Evolutionary conservation across 1,140 invertebrate species (phyloP).

Genomic region (Musca domestica): DNA sequence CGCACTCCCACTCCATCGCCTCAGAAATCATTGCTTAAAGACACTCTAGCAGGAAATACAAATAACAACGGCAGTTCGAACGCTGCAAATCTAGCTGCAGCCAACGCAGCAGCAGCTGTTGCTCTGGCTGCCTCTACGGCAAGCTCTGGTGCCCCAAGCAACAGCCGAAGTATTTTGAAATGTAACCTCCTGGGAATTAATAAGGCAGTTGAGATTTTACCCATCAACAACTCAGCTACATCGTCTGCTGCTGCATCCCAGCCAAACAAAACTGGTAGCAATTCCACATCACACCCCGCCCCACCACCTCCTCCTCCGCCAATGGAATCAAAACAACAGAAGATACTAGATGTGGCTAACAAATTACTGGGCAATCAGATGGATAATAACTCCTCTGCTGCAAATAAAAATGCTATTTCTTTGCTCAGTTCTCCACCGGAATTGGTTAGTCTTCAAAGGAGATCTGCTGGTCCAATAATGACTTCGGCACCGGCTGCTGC

Average conservation of each 20-base stretch:
- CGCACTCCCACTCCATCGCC: constrained; percentile 7
- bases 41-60: not conserved
- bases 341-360: constrained; percentile 40
- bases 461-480: constrained; percentile 13
- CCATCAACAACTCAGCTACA: constrained; percentile 25
- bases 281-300: not conserved
- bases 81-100: constrained; percentile 11
- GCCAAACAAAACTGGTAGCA: constrained; percentile 10
- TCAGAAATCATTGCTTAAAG: constrained; percentile 26
- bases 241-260: not conserved
- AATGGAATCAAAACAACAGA: constrained; percentile 33
- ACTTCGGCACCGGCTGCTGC: not conserved
- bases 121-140: not conserved
- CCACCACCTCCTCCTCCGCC: not conserved
- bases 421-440: constrained; percentile 46
- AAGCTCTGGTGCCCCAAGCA: constrained; percentile 28
- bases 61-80: constrained; percentile 6
- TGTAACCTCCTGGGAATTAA: constrained; percentile 43
- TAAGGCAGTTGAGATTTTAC: constrained; percentile 46
- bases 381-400: not conserved
- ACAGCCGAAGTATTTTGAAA: constrained; percentile 48
- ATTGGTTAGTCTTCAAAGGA: constrained; percentile 42
- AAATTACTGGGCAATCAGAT: constrained; percentile 32
- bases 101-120: not conserved
- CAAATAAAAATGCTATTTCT: constrained; percentile 27